Conservation (phyloP, 1,140 invertebrate genomes). For the Macrobrachium rosenbergii region DNA sequence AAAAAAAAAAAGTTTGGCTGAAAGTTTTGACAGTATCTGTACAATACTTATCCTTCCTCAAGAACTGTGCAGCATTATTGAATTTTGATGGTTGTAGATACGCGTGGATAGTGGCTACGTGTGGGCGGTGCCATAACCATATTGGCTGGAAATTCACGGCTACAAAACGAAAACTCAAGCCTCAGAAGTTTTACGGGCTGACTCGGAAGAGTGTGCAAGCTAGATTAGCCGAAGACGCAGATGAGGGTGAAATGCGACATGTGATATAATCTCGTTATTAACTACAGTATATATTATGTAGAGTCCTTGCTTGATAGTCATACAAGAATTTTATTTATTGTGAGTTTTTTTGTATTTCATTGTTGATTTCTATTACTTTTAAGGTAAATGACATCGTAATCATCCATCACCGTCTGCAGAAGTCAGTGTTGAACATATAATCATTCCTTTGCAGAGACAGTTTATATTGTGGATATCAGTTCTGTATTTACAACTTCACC, state of each 20-base stretch:
- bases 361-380: too few species aligned
- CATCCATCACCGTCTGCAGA: too few species aligned
- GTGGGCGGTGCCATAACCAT: slow-evolving; percentile 78
- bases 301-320: too few species aligned
- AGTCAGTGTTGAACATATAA: too few species aligned
- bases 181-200: slow-evolving; percentile 53
- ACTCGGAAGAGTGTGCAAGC: slow-evolving; percentile 44
- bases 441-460: too few species aligned
- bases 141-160: slow-evolving; percentile 85
- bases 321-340: too few species aligned
- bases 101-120: slow-evolving; percentile 83
- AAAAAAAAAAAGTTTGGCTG: too few species aligned
- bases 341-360: too few species aligned
- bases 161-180: slow-evolving; percentile 49
- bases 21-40: background rate
- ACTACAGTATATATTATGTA: background rate
- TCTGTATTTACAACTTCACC: too few species aligned
- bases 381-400: too few species aligned
- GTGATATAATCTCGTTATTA: slow-evolving; percentile 29
- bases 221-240: slow-evolving; percentile 33
- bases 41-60: background rate
- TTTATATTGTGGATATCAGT: too few species aligned
- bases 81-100: slow-evolving; percentile 73
- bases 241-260: slow-evolving; percentile 41
- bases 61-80: background rate